These are phyloP conservation scores for Hydractinia echinata DNA, from an alignment of 30 jellyfish, hydroid and myxozoan species.

Conservation along the genomic window DNA sequence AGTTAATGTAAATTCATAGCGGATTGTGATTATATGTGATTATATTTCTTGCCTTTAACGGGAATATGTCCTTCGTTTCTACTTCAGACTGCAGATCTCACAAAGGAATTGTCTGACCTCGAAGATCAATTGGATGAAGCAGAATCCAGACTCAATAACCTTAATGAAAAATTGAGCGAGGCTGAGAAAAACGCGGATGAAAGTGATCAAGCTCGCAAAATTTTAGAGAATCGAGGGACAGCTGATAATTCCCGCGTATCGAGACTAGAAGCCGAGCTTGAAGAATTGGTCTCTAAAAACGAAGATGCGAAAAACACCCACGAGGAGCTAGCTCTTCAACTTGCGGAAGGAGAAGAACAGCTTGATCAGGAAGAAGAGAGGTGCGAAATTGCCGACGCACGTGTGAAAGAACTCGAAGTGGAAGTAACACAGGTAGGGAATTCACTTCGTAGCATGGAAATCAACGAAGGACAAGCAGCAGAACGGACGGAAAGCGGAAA, in stretches of 20 bases:
- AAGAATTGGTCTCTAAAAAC: background rate
- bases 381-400: constrained; percentile 23
- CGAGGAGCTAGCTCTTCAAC: background rate
- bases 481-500: constrained; percentile 27
- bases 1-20: no score
- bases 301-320: background rate
- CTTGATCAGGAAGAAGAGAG: constrained; percentile 39
- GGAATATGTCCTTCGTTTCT: background rate
- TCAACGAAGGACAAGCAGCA: constrained; percentile 42
- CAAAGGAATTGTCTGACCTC: constrained; percentile 10
- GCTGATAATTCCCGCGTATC: constrained; percentile 5
- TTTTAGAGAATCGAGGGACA: constrained; percentile 28
- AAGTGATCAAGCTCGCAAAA: constrained; percentile 30
- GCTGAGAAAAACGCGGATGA: constrained; percentile 23
- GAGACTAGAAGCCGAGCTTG: constrained; percentile 24
- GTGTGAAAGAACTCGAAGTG: constrained; percentile 26
- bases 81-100: constrained; percentile 19
- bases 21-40: no score
- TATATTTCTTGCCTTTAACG: no score
- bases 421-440: constrained; percentile 41
- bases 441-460: constrained; percentile 37
- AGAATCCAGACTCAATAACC: constrained; percentile 18
- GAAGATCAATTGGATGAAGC: constrained; percentile 33
- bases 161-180: constrained; percentile 22
- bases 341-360: constrained; percentile 27